Evolutionary conservation across 2,888 invertebrate genomes (phyloP), one percentile per base, ranked within the genome.

Genomic region (Leptinotarsa juncta): DNA sequence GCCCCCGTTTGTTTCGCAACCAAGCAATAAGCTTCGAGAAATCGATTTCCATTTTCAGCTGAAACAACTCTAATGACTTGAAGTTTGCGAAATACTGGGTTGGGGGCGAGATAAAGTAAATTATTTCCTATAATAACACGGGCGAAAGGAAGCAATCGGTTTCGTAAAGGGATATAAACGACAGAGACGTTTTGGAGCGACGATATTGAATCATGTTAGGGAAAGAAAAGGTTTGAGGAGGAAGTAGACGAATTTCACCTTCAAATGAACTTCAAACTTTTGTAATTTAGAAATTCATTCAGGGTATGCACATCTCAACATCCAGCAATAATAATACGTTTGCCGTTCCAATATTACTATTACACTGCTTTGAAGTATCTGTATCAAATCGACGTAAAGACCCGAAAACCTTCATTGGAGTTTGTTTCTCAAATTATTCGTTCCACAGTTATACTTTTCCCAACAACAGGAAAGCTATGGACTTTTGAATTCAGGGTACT

Each of bases 41-140:
- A 57, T 57, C 23, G 10, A 57, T 57, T 57, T 20, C 57, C 57
- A 20, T 4, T 57, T 57, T 57, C 15, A 57, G 26, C 57, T 57
- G 15, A 57, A 57, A 57, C 23, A 57, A 20, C 5, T 23, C 15
- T 57, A 57, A 57, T 57, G 18, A 57, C 18, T 57, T 23, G 14
- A 57, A 57, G 57, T 14, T 14, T 57, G 23, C 57, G 23, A 57
- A 23, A 23, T 57, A 15, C 14, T 42, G 42, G 12, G 42, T 12
- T 42, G 42, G 42, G 23, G 20, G 55, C 20, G 57, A 4, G 57
- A 57, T 57, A 23, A 57, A 57, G 23, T 18, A 57, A 57, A 57
- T 57, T 57, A 57, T 57, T 57, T 57, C 57, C 23, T 23, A 57
- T 57, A 57, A 57, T 57, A 20, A 57, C 23, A 57, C 57, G 14